phyloP scores from a whole-genome alignment of 2,797 vertebrate genomes.

The Perodicticus potto region DNA sequence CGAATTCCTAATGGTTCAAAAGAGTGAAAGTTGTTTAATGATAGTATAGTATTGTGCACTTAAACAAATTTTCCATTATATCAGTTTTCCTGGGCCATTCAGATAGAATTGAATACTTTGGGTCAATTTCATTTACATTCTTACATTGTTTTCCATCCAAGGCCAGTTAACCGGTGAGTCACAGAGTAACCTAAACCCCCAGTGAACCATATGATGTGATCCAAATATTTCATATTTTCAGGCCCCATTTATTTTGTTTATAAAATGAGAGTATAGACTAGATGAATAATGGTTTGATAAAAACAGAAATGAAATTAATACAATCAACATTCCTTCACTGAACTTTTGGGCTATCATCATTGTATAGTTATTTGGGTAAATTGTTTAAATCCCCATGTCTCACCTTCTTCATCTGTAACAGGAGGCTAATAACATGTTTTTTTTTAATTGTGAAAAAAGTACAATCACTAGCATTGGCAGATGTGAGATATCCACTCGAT shows the following conservation, averaged over 20 bases:
- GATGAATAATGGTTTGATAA: not conserved
- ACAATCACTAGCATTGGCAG: not conserved
- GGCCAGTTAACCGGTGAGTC: not conserved
- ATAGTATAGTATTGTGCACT: not conserved
- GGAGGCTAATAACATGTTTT: not conserved
- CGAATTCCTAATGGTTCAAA: not conserved
- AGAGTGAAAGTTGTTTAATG: not conserved
- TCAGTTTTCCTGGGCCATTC: constrained; percentile 8
- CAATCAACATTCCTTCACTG: not conserved
- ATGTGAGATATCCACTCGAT: not conserved
- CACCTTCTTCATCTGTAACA: not conserved
- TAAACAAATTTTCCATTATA: not conserved
- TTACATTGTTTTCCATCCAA: not conserved
- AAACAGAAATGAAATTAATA: not conserved
- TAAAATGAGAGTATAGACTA: not conserved
- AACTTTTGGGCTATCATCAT: not conserved
- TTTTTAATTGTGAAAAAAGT: not conserved
- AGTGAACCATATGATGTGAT: not conserved
- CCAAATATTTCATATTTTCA: not conserved
- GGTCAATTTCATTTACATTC: not conserved
- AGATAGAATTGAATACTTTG: not conserved
- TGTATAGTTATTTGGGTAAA: not conserved
- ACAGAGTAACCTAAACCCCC: not conserved
- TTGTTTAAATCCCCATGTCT: not conserved
- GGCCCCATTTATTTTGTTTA: not conserved